These are phyloP conservation scores for Cheilosia vulpina DNA, from an alignment of 2,888 invertebrate genomes.

Conservation along the genomic window DNA sequence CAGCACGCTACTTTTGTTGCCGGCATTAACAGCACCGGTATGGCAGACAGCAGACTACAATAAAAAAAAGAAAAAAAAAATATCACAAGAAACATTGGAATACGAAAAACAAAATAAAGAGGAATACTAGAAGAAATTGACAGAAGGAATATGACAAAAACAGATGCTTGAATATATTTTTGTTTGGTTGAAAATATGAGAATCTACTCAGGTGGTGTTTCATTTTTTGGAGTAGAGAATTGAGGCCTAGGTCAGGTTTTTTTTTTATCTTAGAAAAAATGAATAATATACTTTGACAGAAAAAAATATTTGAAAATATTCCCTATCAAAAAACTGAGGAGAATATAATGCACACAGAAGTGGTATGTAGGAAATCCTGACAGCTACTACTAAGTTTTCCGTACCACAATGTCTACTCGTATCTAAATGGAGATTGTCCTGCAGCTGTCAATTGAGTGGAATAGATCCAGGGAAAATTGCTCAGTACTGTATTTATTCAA, in stretches of 20 bases:
- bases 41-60: constrained; percentile 55
- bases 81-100: constrained; percentile 53
- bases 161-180: constrained; percentile 55
- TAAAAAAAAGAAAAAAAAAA: constrained; percentile 42
- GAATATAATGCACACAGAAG: background rate
- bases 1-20: constrained; percentile 71
- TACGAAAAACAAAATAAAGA: constrained; percentile 60
- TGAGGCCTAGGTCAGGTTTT: constrained; percentile 55
- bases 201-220: constrained; percentile 55
- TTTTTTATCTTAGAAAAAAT: constrained; percentile 14
- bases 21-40: constrained; percentile 67
- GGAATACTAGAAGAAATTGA: constrained; percentile 54
- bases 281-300: constrained; percentile 2
- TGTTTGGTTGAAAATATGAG: constrained; percentile 56
- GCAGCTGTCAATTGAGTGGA: no score
- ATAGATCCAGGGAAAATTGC: no score
- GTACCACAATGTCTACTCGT: no score
- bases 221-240: constrained; percentile 13
- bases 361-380: background rate
- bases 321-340: background rate
- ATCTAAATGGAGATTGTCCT: no score
- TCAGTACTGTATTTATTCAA: no score
- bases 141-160: constrained; percentile 63
- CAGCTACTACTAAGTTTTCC: no score
- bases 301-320: constrained; percentile 28